Base-by-base conservation (phyloP, 2,113 vertebrate genomes). In the Corythoichthys haematopterus region DNA sequence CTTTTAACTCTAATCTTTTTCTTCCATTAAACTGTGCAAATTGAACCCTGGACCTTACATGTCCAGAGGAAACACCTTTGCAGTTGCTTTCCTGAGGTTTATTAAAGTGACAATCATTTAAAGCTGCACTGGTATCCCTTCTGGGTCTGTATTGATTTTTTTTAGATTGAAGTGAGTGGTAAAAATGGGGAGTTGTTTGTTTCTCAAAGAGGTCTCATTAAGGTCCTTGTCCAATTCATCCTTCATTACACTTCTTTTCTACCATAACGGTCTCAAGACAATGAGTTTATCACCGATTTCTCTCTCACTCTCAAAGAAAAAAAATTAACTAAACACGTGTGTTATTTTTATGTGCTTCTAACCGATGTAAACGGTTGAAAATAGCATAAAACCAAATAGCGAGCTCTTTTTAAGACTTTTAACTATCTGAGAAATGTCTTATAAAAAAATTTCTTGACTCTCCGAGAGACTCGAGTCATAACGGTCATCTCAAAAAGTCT, bases 101-200 rank as follows among this genome's bases (percentile, higher is more conserved):
- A 77, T 70, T 60, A 61, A 66, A 68, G 51, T 80, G 79, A 71
- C 61, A 36, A 61, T 66, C 60, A 76, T 76, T 77, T 70, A 71
- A 76, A 72, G 37, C 72, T 51, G 51, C 28, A 40, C 38, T 12
- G 28, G 50, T 28, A 45, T 76, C 65, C 56, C 51, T 79, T 60
- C 43, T 33, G 68, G 20, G 43, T 10, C n/a, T 3, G 6, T 74
- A 85, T 75, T 66, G 78, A 81, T 74, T 82, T 75, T 80, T 45
- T 79, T 79, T 71, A 69, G 62, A 45, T 78, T 65, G 58, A 76
- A 81, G 78, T 76, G 35, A 83, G 63, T 62, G n/a, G 37, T 64
- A 76, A 78, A 79, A 80, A 79, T 13, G 6, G 65, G 70, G 48
- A 63, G 64, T 58, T 35, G 0, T 75, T 68, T 65, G 64, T 15